Evolutionary conservation across 2,113 vertebrate species (phyloP).

Genomic region (Tragulus kanchil): DNA sequence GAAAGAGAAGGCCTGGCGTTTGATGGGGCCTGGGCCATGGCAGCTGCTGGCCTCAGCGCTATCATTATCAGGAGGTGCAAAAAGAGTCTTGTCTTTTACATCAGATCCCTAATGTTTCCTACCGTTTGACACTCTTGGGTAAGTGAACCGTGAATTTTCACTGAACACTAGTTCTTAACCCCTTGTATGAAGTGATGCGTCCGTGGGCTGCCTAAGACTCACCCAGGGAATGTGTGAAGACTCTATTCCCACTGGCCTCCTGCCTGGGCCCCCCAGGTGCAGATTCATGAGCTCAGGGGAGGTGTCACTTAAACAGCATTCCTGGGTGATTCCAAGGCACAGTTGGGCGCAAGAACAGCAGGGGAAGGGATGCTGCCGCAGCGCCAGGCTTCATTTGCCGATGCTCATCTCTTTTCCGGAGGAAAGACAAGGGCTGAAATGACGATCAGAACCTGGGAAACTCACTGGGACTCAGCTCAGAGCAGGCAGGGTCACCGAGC

Average conservation of each 20-base stretch:
- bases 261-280: fast-evolving
- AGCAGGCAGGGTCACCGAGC: neutral
- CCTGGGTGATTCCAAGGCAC: no score
- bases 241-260: neutral
- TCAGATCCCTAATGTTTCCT: neutral
- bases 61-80: neutral
- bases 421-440: fast-evolving
- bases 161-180: neutral
- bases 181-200: neutral
- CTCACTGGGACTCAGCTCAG: neutral
- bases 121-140: neutral
- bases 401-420: fast-evolving
- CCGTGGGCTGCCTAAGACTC: neutral
- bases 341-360: fast-evolving
- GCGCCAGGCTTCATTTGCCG: no score
- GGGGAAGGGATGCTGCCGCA: neutral
- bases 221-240: neutral
- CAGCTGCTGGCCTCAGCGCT: no score
- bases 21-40: no score
- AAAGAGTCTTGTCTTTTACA: neutral
- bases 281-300: neutral
- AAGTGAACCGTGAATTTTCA: neutral
- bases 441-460: neutral
- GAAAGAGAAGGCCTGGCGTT: no score
- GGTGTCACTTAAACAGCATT: neutral